A percentile compares a stretch with the other conserved stretches of the same genome.
phyloP scores from a whole-genome alignment of 2,797 vertebrate genomes.

The Dermochelys coriacea region DNA sequence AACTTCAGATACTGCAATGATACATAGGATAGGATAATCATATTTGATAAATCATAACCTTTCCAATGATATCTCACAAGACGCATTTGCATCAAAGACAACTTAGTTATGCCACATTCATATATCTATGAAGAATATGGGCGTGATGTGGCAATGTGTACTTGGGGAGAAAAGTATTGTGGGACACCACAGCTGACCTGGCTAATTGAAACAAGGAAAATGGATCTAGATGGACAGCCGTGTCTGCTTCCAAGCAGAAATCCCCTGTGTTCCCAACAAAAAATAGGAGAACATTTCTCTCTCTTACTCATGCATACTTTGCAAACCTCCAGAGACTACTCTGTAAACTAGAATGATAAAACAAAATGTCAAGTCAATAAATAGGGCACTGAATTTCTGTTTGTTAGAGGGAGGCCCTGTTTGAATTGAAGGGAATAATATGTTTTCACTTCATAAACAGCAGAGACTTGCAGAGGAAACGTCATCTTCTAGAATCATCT shows the following conservation, averaged over 20 bases:
- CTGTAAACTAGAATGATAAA: slow-evolving; percentile 48
- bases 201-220: background rate
- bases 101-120: no score
- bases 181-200: background rate
- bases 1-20: no score
- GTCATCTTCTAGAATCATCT: background rate
- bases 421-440: slow-evolving; percentile 1
- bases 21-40: no score
- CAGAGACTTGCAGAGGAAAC: background rate
- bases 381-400: slow-evolving; percentile 23
- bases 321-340: slow-evolving; percentile 24
- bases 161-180: background rate
- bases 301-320: slow-evolving; percentile 61
- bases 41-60: no score
- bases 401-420: slow-evolving; percentile 5
- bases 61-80: no score
- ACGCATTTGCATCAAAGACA: no score
- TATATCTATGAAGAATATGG: no score
- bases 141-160: background rate
- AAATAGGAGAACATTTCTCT: slow-evolving; percentile 14
- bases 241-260: slow-evolving; percentile 5
- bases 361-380: slow-evolving; percentile 68
- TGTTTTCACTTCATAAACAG: slow-evolving; percentile 11
- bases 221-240: background rate
- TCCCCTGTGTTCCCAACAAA: background rate